A percentile compares a stretch with the other conserved stretches of the same genome.
Conservation (phyloP, 2,888 invertebrate species). For the Ceratothoa steindachneri region DNA sequence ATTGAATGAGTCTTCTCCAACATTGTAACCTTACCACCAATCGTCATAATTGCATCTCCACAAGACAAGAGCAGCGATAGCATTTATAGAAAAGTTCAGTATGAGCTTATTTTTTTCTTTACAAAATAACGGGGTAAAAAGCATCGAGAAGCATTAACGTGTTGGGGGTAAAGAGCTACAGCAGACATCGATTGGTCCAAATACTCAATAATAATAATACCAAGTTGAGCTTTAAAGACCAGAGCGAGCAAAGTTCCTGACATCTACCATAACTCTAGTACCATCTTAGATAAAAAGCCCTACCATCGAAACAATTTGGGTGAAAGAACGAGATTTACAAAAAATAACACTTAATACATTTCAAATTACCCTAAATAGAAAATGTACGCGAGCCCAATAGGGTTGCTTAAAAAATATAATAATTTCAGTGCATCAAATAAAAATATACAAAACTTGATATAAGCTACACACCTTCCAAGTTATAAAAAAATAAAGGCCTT, state of each 20-base stretch:
- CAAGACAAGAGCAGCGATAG: not conserved
- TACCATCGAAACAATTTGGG: too few species aligned
- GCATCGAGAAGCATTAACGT: not conserved
- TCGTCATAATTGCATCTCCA: too few species aligned
- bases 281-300: not conserved
- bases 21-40: too few species aligned
- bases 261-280: not conserved
- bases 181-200: not conserved
- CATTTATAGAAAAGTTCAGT: not conserved
- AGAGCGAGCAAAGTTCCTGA: not conserved
- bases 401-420: too few species aligned
- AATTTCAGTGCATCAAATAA: not conserved
- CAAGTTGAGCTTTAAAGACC: not conserved
- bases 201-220: not conserved
- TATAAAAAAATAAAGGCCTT: not conserved
- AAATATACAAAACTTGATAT: too few species aligned
- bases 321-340: not conserved
- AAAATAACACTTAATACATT: too few species aligned
- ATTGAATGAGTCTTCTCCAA: too few species aligned
- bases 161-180: too few species aligned
- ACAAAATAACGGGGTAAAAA: not conserved
- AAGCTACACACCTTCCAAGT: too few species aligned
- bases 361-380: too few species aligned
- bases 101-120: not conserved
- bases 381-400: too few species aligned